Conservation (phyloP, 2,888 invertebrate species). For the Amblyjoppa fuscipennis region DNA sequence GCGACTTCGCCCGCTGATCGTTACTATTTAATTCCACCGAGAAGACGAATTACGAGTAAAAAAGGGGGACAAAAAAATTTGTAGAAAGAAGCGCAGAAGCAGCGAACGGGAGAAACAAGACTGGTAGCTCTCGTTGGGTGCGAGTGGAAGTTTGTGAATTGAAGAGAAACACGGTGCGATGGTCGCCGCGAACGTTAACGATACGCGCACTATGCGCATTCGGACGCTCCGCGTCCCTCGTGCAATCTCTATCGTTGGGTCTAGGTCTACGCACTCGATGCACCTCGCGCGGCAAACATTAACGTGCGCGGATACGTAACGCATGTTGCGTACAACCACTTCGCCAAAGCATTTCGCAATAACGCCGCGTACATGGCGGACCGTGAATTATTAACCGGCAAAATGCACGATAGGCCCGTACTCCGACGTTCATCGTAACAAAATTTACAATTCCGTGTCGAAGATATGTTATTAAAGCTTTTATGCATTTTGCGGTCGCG, state of each 20-base stretch:
- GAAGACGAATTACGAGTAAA: slow-evolving; percentile 30
- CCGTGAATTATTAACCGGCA: slow-evolving; percentile 40
- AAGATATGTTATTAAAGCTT: slow-evolving; percentile 46
- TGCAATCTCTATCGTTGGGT: slow-evolving; percentile 34
- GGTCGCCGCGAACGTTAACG: slow-evolving; percentile 62
- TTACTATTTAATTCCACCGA: slow-evolving; percentile 41
- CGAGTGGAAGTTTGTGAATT: slow-evolving; percentile 9
- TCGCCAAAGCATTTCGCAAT: slow-evolving; percentile 40
- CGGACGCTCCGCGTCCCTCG: slow-evolving; percentile 20
- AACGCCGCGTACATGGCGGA: slow-evolving; percentile 13
- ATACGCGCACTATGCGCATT: slow-evolving; percentile 17
- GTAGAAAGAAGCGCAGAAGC: slow-evolving; percentile 8
- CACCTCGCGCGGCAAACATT: not conserved
- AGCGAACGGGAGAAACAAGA: slow-evolving; percentile 10
- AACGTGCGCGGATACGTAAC: slow-evolving; percentile 17
- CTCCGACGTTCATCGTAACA: slow-evolving; percentile 13
- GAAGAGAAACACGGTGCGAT: slow-evolving; percentile 54
- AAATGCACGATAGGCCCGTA: not conserved
- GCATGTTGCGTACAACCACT: slow-evolving; percentile 40
- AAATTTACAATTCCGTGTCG: slow-evolving; percentile 5
- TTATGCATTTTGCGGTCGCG: slow-evolving; percentile 29
- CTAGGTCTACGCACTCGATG: slow-evolving; percentile 27
- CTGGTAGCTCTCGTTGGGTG: slow-evolving; percentile 43
- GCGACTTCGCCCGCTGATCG: slow-evolving; percentile 28
- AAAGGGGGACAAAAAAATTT: slow-evolving; percentile 17